Percentiles rank a stretch among this genome's conserved stretches.
These are phyloP conservation scores for Rousettus leschenaultii DNA, from an alignment of 2,113 vertebrate species.

Conservation along the genomic window DNA sequence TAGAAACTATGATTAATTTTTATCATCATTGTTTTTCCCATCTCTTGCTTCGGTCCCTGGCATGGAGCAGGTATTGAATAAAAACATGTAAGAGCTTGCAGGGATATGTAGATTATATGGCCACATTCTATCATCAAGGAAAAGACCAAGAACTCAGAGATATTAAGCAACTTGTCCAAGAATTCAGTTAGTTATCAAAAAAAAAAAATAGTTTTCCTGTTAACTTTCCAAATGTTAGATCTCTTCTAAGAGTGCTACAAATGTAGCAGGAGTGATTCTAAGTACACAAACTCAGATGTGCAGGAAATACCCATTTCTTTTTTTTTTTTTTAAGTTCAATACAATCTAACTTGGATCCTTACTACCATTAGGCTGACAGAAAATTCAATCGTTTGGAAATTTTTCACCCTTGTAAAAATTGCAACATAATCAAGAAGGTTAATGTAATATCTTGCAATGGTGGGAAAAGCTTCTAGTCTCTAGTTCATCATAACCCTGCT, in stretches of 20 bases:
- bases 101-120: not conserved
- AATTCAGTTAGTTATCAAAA: not conserved
- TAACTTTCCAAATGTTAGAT: not conserved
- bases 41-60: not conserved
- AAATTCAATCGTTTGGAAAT: not conserved
- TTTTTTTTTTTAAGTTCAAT: not conserved
- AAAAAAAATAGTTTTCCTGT: not conserved
- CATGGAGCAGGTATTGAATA: not conserved
- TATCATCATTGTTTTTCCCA: not conserved
- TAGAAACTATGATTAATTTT: not conserved
- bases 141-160: not conserved
- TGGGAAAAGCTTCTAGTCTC: not conserved
- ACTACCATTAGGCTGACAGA: not conserved
- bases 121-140: not conserved
- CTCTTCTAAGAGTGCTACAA: not conserved
- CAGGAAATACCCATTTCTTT: not conserved
- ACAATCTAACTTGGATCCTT: not conserved
- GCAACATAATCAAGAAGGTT: not conserved
- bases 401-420: not conserved
- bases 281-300: not conserved
- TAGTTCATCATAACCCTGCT: not conserved
- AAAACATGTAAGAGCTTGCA: not conserved
- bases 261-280: not conserved
- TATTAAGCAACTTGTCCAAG: not conserved
- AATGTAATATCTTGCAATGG: not conserved